Base-by-base conservation (phyloP, 2,113 vertebrate species). In the Archilochus colubris region DNA sequence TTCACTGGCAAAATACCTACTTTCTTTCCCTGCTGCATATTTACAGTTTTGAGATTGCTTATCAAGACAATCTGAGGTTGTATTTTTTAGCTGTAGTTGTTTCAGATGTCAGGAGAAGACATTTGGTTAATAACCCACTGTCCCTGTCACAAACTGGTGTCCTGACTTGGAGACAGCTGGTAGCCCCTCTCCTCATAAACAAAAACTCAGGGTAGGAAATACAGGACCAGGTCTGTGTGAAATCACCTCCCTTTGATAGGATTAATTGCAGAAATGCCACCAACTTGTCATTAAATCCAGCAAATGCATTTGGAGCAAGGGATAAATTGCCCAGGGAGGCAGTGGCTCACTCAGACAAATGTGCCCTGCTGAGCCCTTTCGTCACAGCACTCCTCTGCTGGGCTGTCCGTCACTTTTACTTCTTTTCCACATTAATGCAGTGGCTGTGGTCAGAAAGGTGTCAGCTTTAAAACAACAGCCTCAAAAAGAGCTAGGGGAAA, bases 251-350 rank as follows among this genome's bases (percentile, higher is more conserved):
- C 54, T 93, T 89, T 92, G 78, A 89, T 86, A 86, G 88, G 88
- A 92, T 92, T 96, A 95, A 96, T 97, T 96, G 91, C 94, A 94
- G 79, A 86, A 93, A 78, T 82, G 93, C 81, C 91, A 92, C 90
- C 73, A 67, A 70, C 64, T 91, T 96, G 89, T 94, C 93, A 40
- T 96, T 96, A 95, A 91, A 95, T 58, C 55, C 88, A 91, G 86
- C 55, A 92, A 96, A 96, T 89, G 81, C 68, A 88, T 94, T 95
- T 86, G 79, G 38, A 67, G 50, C 40, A 43, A 22, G 80, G 88
- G 82, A 94, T 96, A 96, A 96, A 97, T 94, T 5, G 1, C 6
- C 10, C n/a, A 13, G 82, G 40, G 82, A 86, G 67, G 80, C 85
- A 63, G 64, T 50, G 79, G 85, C 90, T 96, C 81, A 64, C 74